Evolutionary conservation across 2,113 vertebrate species (phyloP).

Genomic region (Alethe diademata): DNA sequence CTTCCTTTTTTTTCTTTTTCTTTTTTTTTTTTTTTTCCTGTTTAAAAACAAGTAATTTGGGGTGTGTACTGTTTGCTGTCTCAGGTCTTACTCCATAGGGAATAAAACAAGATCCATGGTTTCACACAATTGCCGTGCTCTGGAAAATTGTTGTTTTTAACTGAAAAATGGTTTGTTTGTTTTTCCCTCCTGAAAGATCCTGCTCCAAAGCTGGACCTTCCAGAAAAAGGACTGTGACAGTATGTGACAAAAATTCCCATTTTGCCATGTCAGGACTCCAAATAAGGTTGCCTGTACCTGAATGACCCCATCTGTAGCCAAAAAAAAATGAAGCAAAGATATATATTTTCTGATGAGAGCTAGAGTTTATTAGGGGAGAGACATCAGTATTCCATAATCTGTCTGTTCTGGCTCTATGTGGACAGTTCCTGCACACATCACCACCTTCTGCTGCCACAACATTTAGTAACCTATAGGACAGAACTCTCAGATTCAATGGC

Average conservation of each 20-base stretch:
- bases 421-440: background rate
- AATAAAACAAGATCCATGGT: background rate
- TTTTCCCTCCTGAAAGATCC: background rate
- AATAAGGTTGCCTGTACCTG: background rate
- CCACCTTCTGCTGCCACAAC: background rate
- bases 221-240: background rate
- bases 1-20: background rate
- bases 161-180: background rate
- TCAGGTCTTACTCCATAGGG: background rate
- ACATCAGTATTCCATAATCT: background rate
- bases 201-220: background rate
- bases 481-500: background rate
- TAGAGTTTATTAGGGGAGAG: background rate
- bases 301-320: background rate
- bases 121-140: background rate
- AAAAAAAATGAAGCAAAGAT: background rate
- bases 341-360: fast-evolving
- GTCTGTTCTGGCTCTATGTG: background rate
- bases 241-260: background rate
- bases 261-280: background rate
- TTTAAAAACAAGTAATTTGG: background rate
- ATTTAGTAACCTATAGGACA: background rate
- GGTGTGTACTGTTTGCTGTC: background rate
- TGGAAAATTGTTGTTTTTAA: background rate
- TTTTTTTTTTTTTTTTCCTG: background rate